Conservation (phyloP, 2,888 invertebrate genomes). For the Andrena hattorfiana region DNA sequence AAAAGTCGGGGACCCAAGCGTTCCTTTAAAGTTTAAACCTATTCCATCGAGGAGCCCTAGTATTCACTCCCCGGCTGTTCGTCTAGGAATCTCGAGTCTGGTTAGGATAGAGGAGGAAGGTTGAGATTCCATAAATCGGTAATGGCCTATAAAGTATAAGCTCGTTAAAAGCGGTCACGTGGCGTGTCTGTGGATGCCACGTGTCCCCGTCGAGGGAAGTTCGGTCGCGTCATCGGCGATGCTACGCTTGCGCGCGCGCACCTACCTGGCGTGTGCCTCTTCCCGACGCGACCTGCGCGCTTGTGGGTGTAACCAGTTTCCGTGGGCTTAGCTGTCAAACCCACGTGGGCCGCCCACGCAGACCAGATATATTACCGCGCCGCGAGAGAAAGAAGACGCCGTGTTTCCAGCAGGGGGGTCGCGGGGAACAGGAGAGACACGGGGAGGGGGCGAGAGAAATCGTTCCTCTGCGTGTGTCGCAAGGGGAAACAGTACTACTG, state of each 20-base stretch:
- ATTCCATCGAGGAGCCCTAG: no score
- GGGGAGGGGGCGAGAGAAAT: conserved; percentile 37
- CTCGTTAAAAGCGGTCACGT: conserved; percentile 48
- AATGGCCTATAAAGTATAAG: conserved; percentile 14
- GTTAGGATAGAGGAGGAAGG: not conserved
- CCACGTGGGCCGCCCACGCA: conserved; percentile 84
- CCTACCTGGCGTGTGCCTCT: conserved; percentile 70
- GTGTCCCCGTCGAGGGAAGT: conserved; percentile 53
- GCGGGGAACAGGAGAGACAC: not conserved
- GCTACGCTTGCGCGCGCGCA: conserved; percentile 33
- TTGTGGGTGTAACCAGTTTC: conserved; percentile 84
- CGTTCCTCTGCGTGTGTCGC: conserved; percentile 48
- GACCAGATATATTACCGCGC: conserved; percentile 77
- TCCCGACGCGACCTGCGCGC: conserved; percentile 53
- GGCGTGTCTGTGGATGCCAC: conserved; percentile 49
- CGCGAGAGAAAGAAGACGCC: conserved; percentile 69
- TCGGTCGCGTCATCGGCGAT: conserved; percentile 34
- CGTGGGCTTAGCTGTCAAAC: conserved; percentile 84
- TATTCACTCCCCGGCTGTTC: not conserved
- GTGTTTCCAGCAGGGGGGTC: conserved; percentile 21
- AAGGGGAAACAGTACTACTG: conserved; percentile 39
- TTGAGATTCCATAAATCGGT: conserved; percentile 10
- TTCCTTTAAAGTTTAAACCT: no score
- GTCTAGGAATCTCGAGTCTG: not conserved
- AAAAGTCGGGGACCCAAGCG: no score